Percentiles rank a stretch among this genome's conserved stretches.
These are phyloP conservation scores for Drosophila dives DNA, from an alignment of 2,888 invertebrate species.

Conservation along the genomic window DNA sequence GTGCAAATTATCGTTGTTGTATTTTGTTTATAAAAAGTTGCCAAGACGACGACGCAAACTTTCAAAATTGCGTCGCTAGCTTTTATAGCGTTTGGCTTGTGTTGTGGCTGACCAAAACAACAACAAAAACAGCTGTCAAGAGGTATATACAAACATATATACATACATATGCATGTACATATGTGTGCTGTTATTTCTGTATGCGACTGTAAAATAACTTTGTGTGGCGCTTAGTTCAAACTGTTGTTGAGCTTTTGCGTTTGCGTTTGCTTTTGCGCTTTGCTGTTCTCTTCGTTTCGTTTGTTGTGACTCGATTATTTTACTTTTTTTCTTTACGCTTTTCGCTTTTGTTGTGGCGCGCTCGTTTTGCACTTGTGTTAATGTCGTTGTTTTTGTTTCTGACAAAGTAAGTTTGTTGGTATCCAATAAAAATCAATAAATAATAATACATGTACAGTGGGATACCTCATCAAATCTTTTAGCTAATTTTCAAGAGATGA, in stretches of 20 bases:
- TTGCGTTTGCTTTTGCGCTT: constrained; percentile 28
- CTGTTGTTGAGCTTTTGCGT: constrained; percentile 24
- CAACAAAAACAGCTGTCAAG: constrained; percentile 31
- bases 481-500: not conserved
- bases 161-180: not conserved
- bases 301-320: constrained; percentile 54
- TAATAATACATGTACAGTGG: constrained; percentile 73
- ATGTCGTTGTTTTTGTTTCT: constrained; percentile 20
- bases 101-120: constrained; percentile 17
- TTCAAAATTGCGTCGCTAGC: constrained; percentile 77
- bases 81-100: constrained; percentile 37
- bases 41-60: constrained; percentile 74
- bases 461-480: not conserved
- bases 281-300: constrained; percentile 32
- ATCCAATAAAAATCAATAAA: constrained; percentile 72
- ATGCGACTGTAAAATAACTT: constrained; percentile 51
- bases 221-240: constrained; percentile 37
- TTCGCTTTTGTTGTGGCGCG: constrained; percentile 75
- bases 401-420: constrained; percentile 55
- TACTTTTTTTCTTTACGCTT: constrained; percentile 12
- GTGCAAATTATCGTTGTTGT: constrained; percentile 50
- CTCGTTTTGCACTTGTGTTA: constrained; percentile 38
- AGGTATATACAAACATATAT: not conserved
- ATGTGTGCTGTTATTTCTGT: constrained; percentile 30
- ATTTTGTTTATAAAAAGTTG: constrained; percentile 68